Conservation (phyloP, 1,140 invertebrate genomes). For the Nephila pilipes region DNA sequence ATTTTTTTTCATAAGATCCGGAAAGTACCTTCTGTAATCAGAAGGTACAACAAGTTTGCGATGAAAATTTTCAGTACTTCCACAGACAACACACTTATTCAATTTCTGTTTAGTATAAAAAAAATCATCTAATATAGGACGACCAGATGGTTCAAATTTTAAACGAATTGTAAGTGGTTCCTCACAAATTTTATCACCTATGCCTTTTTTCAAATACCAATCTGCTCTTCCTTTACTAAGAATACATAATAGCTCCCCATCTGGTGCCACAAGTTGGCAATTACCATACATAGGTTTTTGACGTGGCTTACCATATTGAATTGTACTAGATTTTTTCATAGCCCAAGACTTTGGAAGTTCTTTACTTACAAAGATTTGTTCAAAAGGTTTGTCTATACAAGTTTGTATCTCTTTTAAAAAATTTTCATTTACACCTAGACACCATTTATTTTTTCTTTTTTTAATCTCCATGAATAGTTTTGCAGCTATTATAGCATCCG, state of each 20-base stretch:
- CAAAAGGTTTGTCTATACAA: conserved; percentile 33
- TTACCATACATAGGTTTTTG: conserved; percentile 90
- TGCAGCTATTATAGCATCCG: conserved; percentile 87
- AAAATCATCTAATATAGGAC: conserved; percentile 85
- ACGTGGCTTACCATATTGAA: conserved; percentile 81
- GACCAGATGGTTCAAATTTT: conserved; percentile 90
- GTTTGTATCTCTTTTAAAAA: conserved; percentile 48
- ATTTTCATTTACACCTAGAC: not conserved
- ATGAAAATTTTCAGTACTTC: conserved; percentile 86
- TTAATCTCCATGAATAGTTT: conserved; percentile 84
- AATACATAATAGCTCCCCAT: conserved; percentile 89
- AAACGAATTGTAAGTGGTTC: conserved; percentile 89
- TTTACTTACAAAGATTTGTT: conserved; percentile 17
- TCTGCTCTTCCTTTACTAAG: conserved; percentile 90
- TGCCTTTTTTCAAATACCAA: conserved; percentile 88
- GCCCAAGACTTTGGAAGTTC: too few relatives aligned
- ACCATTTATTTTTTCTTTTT: conserved; percentile 1
- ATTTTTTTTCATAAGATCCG: conserved; percentile 91
- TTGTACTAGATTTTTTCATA: conserved; percentile 62
- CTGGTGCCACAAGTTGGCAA: conserved; percentile 89
- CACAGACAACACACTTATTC: conserved; percentile 93
- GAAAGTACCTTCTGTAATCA: conserved; percentile 91
- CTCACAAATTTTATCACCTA: conserved; percentile 85
- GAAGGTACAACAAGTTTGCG: conserved; percentile 91
- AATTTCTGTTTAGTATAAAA: conserved; percentile 88